Base-by-base conservation (phyloP, 1,140 invertebrate genomes). In the Trachymyrmex cornetzi region DNA sequence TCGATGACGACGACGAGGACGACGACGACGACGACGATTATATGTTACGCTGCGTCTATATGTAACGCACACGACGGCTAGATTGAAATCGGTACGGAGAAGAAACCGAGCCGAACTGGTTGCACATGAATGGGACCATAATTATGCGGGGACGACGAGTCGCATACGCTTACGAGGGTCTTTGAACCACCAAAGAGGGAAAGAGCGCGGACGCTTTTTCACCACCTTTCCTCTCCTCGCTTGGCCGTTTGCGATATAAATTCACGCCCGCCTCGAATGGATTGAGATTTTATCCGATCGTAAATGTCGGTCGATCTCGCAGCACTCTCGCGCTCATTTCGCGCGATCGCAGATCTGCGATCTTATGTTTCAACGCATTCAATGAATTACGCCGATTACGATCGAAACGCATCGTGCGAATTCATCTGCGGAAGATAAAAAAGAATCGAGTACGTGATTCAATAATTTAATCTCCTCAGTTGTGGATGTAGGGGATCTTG, bases 91-190 rank as follows among this genome's bases (percentile, higher is more conserved):
- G 75, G 85, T 86, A 69, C 77, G 64, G 24, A 67, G 77, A 86
- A 72, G 86, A 87, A 87, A 85, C 85, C 80, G 86, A 84, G 50
- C 69, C 80, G 80, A 88, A 86, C 87, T 88, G 71, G 82, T 86
- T 74, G 82, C 74, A 64, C 87, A 79, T 86, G 87, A 88, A 88
- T 88, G 87, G 74, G 74, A 86, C 82, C 63, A 30, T 86, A 88
- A 86, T 88, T 74, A 79, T 82, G 82, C 74, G 24, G 67, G 80
- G 57, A 87, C 82, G 77, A 86, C 72, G 87, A 88, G 82, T 71
- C 74, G 87, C 72, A 79, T 88, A 88, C 82, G 55, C 55, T 88
- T 88, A 71, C 6, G 74, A 44, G 74, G 87, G 72, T 86, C 87
- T 61, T 71, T 88, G 87, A 88, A 88, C 87, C 44, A 38, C 12